phyloP scores from a whole-genome alignment of 2,888 invertebrate species.

The Coenonympha glycerion region DNA sequence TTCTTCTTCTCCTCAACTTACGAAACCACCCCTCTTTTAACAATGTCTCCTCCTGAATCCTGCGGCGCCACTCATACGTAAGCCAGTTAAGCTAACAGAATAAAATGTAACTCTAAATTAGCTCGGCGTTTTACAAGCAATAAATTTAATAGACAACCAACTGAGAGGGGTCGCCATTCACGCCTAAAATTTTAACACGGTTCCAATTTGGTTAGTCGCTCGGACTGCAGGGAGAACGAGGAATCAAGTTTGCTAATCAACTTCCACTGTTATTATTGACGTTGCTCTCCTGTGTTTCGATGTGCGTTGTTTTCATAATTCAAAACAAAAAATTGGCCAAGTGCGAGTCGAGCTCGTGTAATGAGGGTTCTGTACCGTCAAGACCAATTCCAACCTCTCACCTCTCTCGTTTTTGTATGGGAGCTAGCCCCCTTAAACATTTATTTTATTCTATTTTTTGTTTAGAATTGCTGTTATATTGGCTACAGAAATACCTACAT shows the following conservation, averaged over 20 bases:
- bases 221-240: no score
- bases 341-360: no score
- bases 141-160: constrained; percentile 69
- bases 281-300: constrained; percentile 28
- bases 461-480: no score
- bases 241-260: constrained; percentile 57
- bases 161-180: constrained; percentile 46
- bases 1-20: background rate
- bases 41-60: constrained; percentile 42
- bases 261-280: constrained; percentile 52
- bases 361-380: no score
- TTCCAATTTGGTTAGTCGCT: constrained; percentile 57
- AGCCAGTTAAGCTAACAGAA: constrained; percentile 70
- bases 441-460: no score
- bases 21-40: constrained; percentile 10
- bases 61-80: constrained; percentile 52
- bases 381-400: no score
- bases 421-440: no score
- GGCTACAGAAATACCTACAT: no score
- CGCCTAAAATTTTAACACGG: constrained; percentile 60
- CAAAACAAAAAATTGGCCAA: background rate
- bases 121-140: constrained; percentile 74
- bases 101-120: constrained; percentile 73
- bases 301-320: background rate
- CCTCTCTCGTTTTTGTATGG: no score